A percentile compares a stretch with the other conserved stretches of the same genome.
Evolutionary conservation across 37 sponge, comb jelly and placozoan genomes (phyloP).

Genomic region (Amphimedon queenslandica): DNA sequence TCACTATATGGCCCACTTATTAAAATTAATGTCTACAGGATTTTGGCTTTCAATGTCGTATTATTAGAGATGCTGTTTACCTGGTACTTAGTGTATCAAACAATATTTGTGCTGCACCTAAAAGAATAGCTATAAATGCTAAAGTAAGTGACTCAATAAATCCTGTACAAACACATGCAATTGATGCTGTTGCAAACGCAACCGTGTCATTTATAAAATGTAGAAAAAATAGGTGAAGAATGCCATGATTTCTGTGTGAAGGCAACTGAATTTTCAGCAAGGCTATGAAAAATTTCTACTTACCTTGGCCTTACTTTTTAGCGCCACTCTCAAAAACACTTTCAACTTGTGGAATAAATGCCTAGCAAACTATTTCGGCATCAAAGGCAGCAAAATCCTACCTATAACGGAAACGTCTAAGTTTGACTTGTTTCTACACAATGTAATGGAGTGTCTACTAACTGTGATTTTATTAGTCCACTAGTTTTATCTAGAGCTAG

Average conservation of each 20-base stretch:
- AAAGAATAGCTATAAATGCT: conserved; percentile 26
- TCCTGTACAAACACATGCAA: conserved; percentile 35
- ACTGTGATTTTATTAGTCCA: not conserved
- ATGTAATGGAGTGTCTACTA: not conserved
- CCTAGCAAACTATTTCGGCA: conserved; percentile 24
- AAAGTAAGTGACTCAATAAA: conserved; percentile 15
- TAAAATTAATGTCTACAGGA: conserved; percentile 51
- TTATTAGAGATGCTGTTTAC: conserved; percentile 34
- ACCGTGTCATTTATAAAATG: conserved; percentile 16
- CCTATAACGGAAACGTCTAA: conserved; percentile 16
- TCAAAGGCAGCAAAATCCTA: conserved; percentile 11
- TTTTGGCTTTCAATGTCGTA: conserved; percentile 10
- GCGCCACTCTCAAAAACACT: conserved; percentile 44
- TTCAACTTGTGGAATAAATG: conserved; percentile 27
- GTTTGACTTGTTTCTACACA: not conserved
- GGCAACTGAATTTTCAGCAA: conserved; percentile 19
- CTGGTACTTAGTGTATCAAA: conserved; percentile 10
- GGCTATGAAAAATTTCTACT: conserved; percentile 20
- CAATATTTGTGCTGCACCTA: conserved; percentile 38
- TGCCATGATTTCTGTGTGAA: not conserved
- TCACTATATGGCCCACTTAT: conserved; percentile 33
- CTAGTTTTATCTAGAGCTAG: not conserved
- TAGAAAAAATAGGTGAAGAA: conserved; percentile 11
- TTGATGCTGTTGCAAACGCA: conserved; percentile 38
- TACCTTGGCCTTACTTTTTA: conserved; percentile 37